These are phyloP conservation scores for Apis mellifera DNA, from an alignment of 1,140 invertebrate genomes.

Conservation along the genomic window Amel_HAv3.1 CM009933.2:5866501-5867000, in stretches of 20 bases:
- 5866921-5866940: no score
- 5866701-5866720: slow-evolving; percentile 8
- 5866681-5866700: not conserved
- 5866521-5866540: not conserved
- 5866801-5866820: slow-evolving; percentile 54
- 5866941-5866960: no score
- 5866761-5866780: slow-evolving; percentile 20
- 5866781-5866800: slow-evolving; percentile 12
- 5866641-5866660: not conserved
- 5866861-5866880: slow-evolving; percentile 16
- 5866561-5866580: not conserved
- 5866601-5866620: slow-evolving; percentile 2
- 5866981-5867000: no score
- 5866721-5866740: not conserved
- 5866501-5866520: not conserved
- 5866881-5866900: not conserved
- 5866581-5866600: slow-evolving; percentile 16
- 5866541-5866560: not conserved
- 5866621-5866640: slow-evolving; percentile 42
- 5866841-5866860: slow-evolving; percentile 6
- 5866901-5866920: not conserved
- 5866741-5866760: not conserved
- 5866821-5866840: slow-evolving; percentile 42
- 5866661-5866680: slow-evolving; percentile 32
- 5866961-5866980: no score